Evolutionary conservation across 2,113 vertebrate species (phyloP), one percentile per base, ranked within the genome.

Genomic region (Delphinapterus leucas): DNA sequence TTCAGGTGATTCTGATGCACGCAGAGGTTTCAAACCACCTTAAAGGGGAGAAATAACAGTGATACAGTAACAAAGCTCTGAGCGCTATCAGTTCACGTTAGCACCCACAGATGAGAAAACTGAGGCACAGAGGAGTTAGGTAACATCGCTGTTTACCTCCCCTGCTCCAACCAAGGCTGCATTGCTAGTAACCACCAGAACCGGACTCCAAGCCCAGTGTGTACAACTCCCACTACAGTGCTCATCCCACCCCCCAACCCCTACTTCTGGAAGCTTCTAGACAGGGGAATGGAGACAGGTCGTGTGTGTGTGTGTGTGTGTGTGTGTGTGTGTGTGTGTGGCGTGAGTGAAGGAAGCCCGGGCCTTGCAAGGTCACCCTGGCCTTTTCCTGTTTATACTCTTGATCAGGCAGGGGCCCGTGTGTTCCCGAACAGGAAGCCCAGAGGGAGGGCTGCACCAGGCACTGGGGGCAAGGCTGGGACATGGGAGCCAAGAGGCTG

Each of bases 31-130:
- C 38, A 26, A 28, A 23, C 26, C 28, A 31, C 17, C 9, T 26
- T 49, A 28, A 47, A 60, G 77, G 60, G 73, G 85, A 41, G 41
- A 31, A 25, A 8, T 21, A 15, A 60, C 73, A 65, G 2, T 8
- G 67, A 9, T 33, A 7, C 3, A 1, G 5, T 31, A 23, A 31
- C 21, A 33, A 8, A 31, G 26, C n/a, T 70, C 6, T 4, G 26
- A 74, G 53, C 0, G 41, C 4, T 5, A 3, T 55, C 11, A 2
- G 6, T 23, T 73, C 41, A 1, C 53, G 1, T n/a, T 17, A 58
- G 47, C 58, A 28, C 21, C 74, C 33, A 41, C 85, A 60, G 65
- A 55, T n/a, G 71, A 73, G 55, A 33, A 74, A 25, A 68, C 55
- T 41, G 41, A 80, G 93, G 53, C 93, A 26, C 2, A 15, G 6